Evolutionary conservation across 2,113 vertebrate genomes (phyloP).

Genomic region (Nibea coibor): DNA sequence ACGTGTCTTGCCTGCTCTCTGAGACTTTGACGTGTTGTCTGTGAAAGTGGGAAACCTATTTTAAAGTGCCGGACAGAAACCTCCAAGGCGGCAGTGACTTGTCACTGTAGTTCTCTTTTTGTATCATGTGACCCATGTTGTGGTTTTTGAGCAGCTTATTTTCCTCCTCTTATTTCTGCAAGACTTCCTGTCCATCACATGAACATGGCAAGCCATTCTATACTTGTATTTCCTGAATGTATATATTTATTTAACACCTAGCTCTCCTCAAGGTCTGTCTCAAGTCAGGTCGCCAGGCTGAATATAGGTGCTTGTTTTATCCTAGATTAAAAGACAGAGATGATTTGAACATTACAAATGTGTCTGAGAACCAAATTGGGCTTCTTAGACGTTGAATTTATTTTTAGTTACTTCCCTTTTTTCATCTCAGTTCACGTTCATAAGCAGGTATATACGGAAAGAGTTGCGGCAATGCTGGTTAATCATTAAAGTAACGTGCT

Average conservation of each 20-base stretch:
- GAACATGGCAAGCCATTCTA: slow-evolving; percentile 52
- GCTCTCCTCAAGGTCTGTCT: neutral
- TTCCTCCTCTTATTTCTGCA: slow-evolving; percentile 75
- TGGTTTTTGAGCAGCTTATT: slow-evolving; percentile 73
- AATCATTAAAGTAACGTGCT: slow-evolving; percentile 48
- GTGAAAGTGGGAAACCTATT: slow-evolving; percentile 57
- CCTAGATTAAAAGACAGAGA: neutral
- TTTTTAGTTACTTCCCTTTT: too few relatives aligned
- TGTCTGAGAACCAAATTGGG: neutral
- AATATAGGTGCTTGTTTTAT: neutral
- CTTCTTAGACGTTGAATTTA: neutral
- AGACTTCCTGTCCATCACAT: slow-evolving; percentile 79
- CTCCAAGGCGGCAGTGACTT: slow-evolving; percentile 52
- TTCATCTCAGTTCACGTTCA: too few relatives aligned
- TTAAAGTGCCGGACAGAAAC: slow-evolving; percentile 63
- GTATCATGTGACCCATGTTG: slow-evolving; percentile 80
- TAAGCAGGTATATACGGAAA: too few relatives aligned
- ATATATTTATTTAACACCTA: slow-evolving; percentile 10
- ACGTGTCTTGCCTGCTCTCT: neutral
- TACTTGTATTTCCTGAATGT: slow-evolving; percentile 64
- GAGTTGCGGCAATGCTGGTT: slow-evolving; percentile 14
- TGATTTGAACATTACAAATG: neutral
- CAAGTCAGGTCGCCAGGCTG: neutral
- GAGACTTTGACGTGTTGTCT: neutral
- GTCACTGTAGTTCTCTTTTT: slow-evolving; percentile 75